phyloP scores from a whole-genome alignment of 1,140 invertebrate species.

The Dreissena polymorpha region DNA sequence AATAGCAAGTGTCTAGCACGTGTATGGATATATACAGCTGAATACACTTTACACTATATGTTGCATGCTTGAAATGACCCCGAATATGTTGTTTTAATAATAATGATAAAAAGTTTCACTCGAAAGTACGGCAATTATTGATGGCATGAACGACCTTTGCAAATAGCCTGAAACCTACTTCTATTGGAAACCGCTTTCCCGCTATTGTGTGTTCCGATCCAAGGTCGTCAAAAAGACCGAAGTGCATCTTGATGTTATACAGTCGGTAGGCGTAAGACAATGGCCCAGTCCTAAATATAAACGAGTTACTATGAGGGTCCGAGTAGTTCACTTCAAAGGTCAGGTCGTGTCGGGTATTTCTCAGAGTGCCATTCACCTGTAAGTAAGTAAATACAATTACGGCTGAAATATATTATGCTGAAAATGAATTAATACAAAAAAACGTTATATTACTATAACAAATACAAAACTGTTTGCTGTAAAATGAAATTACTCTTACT shows the following conservation, averaged over 20 bases:
- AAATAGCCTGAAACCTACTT: constrained; percentile 41
- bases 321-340: constrained; percentile 94
- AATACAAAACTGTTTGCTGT: too few species aligned
- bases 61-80: too few species aligned
- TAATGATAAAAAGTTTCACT: too few species aligned
- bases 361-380: constrained; percentile 91
- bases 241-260: constrained; percentile 92
- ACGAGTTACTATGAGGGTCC: constrained; percentile 83
- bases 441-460: too few species aligned
- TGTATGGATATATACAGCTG: too few species aligned
- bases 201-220: constrained; percentile 68
- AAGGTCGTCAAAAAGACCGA: constrained; percentile 86
- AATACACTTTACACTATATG: too few species aligned
- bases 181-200: constrained; percentile 81
- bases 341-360: constrained; percentile 96
- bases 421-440: too few species aligned
- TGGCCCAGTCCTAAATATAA: constrained; percentile 94
- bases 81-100: too few species aligned
- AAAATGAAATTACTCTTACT: too few species aligned
- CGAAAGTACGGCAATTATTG: too few species aligned
- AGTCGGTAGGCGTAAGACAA: constrained; percentile 93
- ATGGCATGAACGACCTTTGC: too few species aligned
- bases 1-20: too few species aligned
- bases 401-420: neutral
- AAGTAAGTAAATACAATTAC: constrained; percentile 53